Base-by-base conservation (phyloP, 2,797 vertebrate genomes). In the Arnoldichthys spilopterus region DNA sequence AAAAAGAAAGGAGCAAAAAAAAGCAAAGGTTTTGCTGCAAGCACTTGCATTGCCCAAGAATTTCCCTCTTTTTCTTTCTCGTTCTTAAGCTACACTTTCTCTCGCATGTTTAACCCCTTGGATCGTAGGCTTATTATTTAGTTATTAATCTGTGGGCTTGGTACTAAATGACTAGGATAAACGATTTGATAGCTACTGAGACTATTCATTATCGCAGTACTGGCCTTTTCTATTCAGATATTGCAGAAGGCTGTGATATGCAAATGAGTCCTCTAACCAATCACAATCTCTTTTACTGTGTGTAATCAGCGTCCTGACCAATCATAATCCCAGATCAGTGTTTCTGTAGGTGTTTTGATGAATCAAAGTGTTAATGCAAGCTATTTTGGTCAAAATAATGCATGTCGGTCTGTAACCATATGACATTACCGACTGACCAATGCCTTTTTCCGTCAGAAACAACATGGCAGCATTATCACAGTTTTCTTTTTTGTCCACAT, bases 1-100 rank as follows among this genome's bases (percentile, higher is more conserved):
- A 70, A 71, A 61, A 84, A 78, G 18, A 77, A 64, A 78, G 66
- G 71, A 74, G 74, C 40, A 63, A 30, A 70, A 72, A 76, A 64
- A 63, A 61, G 26, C 47, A 12, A 40, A 58, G 59, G 47, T 68
- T 58, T 77, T 79, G 74, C 78, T 79, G 51, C 76, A 71, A 78
- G 76, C 72, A 53, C 76, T 78, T 76, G 63, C 74, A 56, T 66
- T 51, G 71, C 75, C 51, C 66, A 72, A 73, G 32, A 73, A 69
- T 72, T 77, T 83, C 72, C 74, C 26, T 70, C 68, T 78, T 70
- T 83, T 77, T 73, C 64, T 45, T 37, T 78, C 61, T 79, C 16
- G 18, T 76, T 76, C 40, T 69, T 37, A 37, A 81, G 64, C 67
- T 69, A 45, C 16, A 26, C 58, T 18, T 45, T 62, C 54, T 56